A percentile compares a stretch with the other conserved stretches of the same genome.
These are phyloP conservation scores for Endotricha flammealis DNA, from an alignment of 2,888 invertebrate genomes.

Conservation along the genomic window DNA sequence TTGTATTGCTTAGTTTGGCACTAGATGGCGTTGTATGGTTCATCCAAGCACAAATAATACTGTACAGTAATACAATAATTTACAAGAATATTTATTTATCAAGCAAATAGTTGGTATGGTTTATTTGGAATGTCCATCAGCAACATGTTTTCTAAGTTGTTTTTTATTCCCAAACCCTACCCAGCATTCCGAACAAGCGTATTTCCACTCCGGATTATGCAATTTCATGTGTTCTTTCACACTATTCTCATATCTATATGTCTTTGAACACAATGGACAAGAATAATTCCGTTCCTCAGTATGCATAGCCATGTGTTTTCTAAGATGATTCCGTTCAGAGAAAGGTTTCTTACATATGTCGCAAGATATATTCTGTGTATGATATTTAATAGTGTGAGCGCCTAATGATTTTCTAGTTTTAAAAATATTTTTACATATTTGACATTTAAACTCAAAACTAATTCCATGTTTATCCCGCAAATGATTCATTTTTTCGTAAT, in stretches of 20 bases:
- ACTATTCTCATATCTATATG: slow-evolving; percentile 25
- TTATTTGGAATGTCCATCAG: slow-evolving; percentile 9
- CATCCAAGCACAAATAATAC: too few relatives aligned
- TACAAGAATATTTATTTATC: too few relatives aligned
- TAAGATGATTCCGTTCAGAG: slow-evolving; percentile 19
- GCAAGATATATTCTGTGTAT: slow-evolving; percentile 22
- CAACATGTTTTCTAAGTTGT: slow-evolving; percentile 21
- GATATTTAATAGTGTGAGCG: slow-evolving; percentile 20
- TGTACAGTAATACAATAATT: too few relatives aligned
- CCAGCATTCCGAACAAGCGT: slow-evolving; percentile 21
- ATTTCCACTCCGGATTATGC: slow-evolving; percentile 26
- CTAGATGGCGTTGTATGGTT: too few relatives aligned
- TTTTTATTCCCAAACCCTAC: slow-evolving; percentile 20
- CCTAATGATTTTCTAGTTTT: slow-evolving; percentile 20
- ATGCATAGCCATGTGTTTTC: slow-evolving; percentile 25
- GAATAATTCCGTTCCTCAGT: slow-evolving; percentile 20
- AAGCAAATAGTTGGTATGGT: too few relatives aligned
- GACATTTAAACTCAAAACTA: slow-evolving; percentile 17
- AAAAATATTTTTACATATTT: slow-evolving; percentile 17
- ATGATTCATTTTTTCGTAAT: slow-evolving; percentile 25
- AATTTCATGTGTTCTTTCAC: slow-evolving; percentile 22
- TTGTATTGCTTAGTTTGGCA: too few relatives aligned
- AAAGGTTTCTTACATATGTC: slow-evolving; percentile 25
- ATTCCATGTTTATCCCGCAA: slow-evolving; percentile 20
- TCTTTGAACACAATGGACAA: slow-evolving; percentile 23